These are phyloP conservation scores for Brienomyrus longianalis DNA, from an alignment of 2,113 vertebrate species.

Conservation along the genomic window DNA sequence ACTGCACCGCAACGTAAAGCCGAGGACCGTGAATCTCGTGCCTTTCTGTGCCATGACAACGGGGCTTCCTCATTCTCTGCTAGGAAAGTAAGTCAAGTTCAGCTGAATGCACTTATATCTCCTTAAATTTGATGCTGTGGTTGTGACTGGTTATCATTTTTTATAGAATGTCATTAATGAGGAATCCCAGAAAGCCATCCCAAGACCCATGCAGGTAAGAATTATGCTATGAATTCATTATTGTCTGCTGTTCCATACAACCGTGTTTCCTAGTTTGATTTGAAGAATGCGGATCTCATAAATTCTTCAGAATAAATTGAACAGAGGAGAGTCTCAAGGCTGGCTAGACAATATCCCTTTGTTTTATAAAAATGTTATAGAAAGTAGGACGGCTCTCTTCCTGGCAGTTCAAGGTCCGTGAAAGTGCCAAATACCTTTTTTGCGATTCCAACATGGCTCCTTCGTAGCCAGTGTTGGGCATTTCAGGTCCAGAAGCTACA, in stretches of 20 bases:
- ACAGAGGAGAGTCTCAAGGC: not conserved
- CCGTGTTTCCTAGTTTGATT: not conserved
- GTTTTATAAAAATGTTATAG: constrained; percentile 16
- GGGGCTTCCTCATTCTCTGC: not conserved
- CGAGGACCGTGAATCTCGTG: not conserved
- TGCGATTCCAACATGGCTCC: not conserved
- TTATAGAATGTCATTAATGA: constrained; percentile 22
- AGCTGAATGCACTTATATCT: not conserved
- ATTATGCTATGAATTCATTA: not conserved
- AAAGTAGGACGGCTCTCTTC: constrained; percentile 19
- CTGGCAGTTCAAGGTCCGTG: constrained; percentile 8
- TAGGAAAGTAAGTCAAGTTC: not conserved
- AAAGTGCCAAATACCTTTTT: constrained; percentile 22
- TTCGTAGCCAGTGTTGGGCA: not conserved
- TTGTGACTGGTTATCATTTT: not conserved
- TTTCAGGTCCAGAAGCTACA: too few relatives aligned
- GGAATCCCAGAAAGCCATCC: constrained; percentile 22
- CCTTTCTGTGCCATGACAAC: not conserved
- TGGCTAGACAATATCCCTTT: not conserved
- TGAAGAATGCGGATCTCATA: not conserved
- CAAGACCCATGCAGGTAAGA: constrained; percentile 38
- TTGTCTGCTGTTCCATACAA: not conserved
- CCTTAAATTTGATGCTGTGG: not conserved
- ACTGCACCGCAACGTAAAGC: not conserved
- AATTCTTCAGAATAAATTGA: not conserved